Conservation (phyloP, 2,888 invertebrate species). For the Leucania comma region DNA sequence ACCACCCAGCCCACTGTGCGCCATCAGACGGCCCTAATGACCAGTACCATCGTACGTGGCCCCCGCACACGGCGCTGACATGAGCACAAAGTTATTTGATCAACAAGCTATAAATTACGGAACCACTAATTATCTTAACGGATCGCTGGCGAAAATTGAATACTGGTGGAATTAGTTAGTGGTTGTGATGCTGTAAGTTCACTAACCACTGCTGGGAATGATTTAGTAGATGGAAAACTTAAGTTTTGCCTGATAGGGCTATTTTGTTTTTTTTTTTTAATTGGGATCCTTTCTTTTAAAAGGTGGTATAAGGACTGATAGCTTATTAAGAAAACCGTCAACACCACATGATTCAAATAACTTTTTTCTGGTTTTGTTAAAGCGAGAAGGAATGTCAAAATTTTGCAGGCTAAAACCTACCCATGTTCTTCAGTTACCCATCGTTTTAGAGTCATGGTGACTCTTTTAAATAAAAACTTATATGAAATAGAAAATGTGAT, state of each 20-base stretch:
- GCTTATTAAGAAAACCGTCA: too few relatives aligned
- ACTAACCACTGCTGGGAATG: background rate
- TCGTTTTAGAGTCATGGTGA: too few relatives aligned
- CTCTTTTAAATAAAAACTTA: too few relatives aligned
- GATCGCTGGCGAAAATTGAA: conserved; percentile 41
- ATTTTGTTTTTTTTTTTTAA: too few relatives aligned
- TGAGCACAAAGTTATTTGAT: conserved; percentile 56
- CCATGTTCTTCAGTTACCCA: too few relatives aligned
- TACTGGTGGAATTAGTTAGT: conserved; percentile 25
- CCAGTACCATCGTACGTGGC: conserved; percentile 35
- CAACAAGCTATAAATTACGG: conserved; percentile 59
- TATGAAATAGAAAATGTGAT: too few relatives aligned
- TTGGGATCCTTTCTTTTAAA: too few relatives aligned
- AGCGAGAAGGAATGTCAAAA: too few relatives aligned
- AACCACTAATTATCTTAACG: conserved; percentile 52
- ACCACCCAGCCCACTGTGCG: conserved; percentile 33
- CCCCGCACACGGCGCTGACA: conserved; percentile 53
- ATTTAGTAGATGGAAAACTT: background rate
- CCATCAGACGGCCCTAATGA: conserved; percentile 54
- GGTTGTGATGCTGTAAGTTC: background rate
- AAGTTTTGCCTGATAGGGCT: background rate
- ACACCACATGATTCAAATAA: too few relatives aligned
- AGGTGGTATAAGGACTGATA: too few relatives aligned
- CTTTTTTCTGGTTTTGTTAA: too few relatives aligned
- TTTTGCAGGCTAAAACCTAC: too few relatives aligned